Conservation (phyloP, 2,113 vertebrate species). For the Neodontobutis hainanensis region DNA sequence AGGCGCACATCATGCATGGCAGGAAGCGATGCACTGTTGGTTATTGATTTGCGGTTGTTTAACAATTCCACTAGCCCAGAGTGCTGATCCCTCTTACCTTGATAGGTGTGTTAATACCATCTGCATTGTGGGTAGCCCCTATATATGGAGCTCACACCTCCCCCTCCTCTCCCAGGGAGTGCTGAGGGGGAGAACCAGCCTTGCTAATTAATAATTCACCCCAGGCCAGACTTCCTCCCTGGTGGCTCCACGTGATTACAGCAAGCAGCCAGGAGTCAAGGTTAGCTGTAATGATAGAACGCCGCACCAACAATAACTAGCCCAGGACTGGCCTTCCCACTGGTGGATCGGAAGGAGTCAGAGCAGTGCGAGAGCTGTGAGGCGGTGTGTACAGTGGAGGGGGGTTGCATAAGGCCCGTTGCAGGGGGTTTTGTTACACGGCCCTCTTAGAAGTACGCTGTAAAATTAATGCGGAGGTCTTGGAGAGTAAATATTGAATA, state of each 20-base stretch:
- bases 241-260: constrained; percentile 75
- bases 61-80: constrained; percentile 67
- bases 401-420: constrained; percentile 59
- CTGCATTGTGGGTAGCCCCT: constrained; percentile 64
- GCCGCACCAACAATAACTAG: constrained; percentile 74
- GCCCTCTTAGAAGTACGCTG: constrained; percentile 67
- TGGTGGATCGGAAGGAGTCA: constrained; percentile 62
- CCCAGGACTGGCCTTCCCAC: constrained; percentile 76
- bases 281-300: constrained; percentile 80
- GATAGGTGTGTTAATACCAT: constrained; percentile 76
- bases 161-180: constrained; percentile 56
- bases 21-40: constrained; percentile 49
- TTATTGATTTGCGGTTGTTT: constrained; percentile 74
- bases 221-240: constrained; percentile 73
- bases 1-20: constrained; percentile 56
- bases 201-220: constrained; percentile 82
- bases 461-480: constrained; percentile 79
- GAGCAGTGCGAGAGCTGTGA: constrained; percentile 56
- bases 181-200: constrained; percentile 68
- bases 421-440: constrained; percentile 40
- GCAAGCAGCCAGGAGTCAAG: constrained; percentile 80
- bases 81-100: constrained; percentile 76
- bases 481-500: constrained; percentile 81
- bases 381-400: constrained; percentile 41
- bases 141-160: constrained; percentile 33